Base-by-base conservation (phyloP, 2,113 vertebrate species). In the Peromyscus leucopus region DNA sequence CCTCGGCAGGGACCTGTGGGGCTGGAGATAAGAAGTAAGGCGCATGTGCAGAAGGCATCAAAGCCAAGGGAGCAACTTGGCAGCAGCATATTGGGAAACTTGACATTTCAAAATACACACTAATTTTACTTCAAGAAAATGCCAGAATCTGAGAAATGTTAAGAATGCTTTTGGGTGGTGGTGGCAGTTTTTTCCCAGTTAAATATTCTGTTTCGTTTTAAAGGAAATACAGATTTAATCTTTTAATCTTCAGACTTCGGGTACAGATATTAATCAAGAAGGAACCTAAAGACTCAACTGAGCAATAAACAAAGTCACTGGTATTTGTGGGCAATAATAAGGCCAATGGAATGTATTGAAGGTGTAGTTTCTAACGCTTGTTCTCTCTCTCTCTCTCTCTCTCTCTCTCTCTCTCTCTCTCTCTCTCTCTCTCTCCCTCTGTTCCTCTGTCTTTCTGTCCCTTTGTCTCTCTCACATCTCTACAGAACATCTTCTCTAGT, bases 121-220 rank as follows among this genome's bases (percentile, higher is more conserved):
- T 91, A 88, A 94, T 94, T 85, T 95, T 63, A 92, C 69, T 92
- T 95, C 46, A 75, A 94, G 90, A 85, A 95, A 96, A 94, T 80
- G 46, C 42, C 71, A 92, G 39, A 87, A 69, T 87, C 16, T 33
- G 36, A 93, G 51, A 31, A 87, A 90, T 90, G n/a, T 51, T 88
- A 76, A 65, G 80, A 90, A 95, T 33, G 55, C 13, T 83, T 89
- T 89, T 76, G 75, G 1, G 12, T 5, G 39, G 59, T 51, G 51
- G 78, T 17, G 39, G 22, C 36, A 91, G n/a, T 46, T 26, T 91
- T 87, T 75, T 4, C 22, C 24, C 26, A 61, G 12, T 95, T 96
- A 86, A 95, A 72, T 79, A 83, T 21, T 48, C 48, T 80, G 7
- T 84, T 96, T 95, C 76, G 4, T 57, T 95, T 87, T 92, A n/a